These are phyloP conservation scores for Ips typographus DNA, from an alignment of 1,140 invertebrate genomes.

Conservation along the genomic window DNA sequence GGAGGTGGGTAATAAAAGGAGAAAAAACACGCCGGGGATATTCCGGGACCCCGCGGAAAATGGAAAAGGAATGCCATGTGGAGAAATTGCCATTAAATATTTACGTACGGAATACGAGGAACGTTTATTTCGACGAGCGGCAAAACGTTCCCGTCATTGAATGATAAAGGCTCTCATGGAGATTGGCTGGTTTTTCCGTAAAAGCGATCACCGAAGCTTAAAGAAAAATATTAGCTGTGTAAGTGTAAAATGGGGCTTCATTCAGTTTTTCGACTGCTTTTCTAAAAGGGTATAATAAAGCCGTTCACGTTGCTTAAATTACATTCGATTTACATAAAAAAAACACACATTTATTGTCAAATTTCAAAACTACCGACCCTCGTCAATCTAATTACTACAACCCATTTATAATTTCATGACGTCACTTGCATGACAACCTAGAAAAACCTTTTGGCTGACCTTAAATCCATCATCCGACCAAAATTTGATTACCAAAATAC, in stretches of 20 bases:
- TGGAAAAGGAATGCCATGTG: constrained; percentile 17
- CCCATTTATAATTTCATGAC: too few species aligned
- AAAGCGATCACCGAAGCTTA: background rate
- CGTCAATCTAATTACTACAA: too few species aligned
- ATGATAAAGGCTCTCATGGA: constrained; percentile 3
- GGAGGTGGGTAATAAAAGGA: constrained; percentile 22
- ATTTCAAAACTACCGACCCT: too few species aligned
- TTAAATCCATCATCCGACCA: background rate
- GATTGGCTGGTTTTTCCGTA: background rate
- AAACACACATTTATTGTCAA: too few species aligned
- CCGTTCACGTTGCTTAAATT: too few species aligned
- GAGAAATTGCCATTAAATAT: constrained; percentile 27
- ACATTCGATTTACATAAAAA: too few species aligned
- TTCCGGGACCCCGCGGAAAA: constrained; percentile 18
- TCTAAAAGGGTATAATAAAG: too few species aligned
- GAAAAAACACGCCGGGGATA: background rate
- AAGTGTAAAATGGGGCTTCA: too few species aligned
- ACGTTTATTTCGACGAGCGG: background rate
- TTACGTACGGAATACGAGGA: constrained; percentile 1
- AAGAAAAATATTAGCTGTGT: background rate
- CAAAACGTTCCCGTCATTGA: constrained; percentile 1
- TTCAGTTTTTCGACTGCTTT: too few species aligned
- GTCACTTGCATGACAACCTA: background rate
- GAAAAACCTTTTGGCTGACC: background rate
- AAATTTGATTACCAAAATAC: constrained; percentile 9